Percentiles rank a stretch among this genome's conserved stretches.
Evolutionary conservation across 1,140 invertebrate genomes (phyloP).

Genomic region (Ips typographus): DNA sequence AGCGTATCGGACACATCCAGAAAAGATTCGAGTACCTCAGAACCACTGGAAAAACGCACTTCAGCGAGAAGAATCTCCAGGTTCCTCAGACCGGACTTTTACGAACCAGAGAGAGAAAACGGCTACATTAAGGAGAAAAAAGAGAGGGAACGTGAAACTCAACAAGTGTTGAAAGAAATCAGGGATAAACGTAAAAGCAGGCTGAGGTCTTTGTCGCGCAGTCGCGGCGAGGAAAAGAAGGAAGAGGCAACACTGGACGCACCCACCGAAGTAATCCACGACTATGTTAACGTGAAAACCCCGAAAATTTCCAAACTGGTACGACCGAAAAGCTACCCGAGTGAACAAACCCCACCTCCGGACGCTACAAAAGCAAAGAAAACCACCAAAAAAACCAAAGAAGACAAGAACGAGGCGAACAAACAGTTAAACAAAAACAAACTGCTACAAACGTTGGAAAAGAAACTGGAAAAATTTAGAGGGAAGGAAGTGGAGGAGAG

Average conservation of each 20-base stretch:
- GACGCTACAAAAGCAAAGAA: conserved; percentile 49
- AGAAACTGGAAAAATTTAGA: conserved; percentile 66
- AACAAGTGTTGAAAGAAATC: conserved; percentile 65
- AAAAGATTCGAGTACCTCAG: conserved; percentile 33
- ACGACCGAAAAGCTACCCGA: conserved; percentile 59
- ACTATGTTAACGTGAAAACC: conserved; percentile 38
- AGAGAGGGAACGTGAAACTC: conserved; percentile 63
- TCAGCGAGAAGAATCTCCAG: conserved; percentile 61
- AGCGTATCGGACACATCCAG: conserved; percentile 43
- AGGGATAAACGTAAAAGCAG: conserved; percentile 59
- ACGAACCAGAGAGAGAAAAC: conserved; percentile 71
- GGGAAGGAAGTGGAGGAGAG: conserved; percentile 50
- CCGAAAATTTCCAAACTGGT: conserved; percentile 58
- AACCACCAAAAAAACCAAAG: conserved; percentile 53
- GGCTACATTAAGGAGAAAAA: conserved; percentile 70
- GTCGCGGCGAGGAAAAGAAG: conserved; percentile 6
- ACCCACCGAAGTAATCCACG: conserved; percentile 25
- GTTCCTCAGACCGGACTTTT: conserved; percentile 76
- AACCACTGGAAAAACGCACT: conserved; percentile 43
- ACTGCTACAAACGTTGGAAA: conserved; percentile 63
- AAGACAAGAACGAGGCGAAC: conserved; percentile 53
- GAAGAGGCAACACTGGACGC: conserved; percentile 8
- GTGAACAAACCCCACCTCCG: conserved; percentile 44
- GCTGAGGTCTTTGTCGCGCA: conserved; percentile 42
- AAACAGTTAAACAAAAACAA: conserved; percentile 58